Evolutionary conservation across 2,797 vertebrate genomes (phyloP).

Genomic region (Todus mexicanus): DNA sequence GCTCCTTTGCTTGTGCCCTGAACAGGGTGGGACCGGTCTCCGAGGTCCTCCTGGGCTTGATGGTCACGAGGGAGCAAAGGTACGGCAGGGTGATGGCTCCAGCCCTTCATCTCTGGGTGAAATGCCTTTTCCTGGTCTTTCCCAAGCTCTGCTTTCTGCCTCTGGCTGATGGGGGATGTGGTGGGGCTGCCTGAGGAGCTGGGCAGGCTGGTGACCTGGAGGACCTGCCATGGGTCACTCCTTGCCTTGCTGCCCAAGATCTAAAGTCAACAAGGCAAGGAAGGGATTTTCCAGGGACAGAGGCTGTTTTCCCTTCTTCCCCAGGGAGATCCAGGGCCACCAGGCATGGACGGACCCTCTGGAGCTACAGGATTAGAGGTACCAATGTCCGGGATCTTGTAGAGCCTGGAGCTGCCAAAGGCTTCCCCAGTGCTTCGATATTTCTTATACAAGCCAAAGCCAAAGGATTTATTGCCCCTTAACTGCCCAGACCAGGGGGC

Average conservation of each 20-base stretch:
- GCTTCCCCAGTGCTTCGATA: background rate
- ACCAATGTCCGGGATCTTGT: background rate
- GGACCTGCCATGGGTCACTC: background rate
- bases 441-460: background rate
- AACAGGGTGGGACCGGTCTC: slow-evolving; percentile 53
- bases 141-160: background rate
- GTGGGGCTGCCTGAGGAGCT: background rate
- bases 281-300: background rate
- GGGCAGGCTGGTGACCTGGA: background rate
- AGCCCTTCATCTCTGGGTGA: background rate
- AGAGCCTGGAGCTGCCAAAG: background rate
- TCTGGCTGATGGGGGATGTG: background rate
- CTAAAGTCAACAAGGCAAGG: background rate
- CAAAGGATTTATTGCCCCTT: background rate
- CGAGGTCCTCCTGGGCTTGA: slow-evolving; percentile 38
- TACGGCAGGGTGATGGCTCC: background rate
- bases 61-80: slow-evolving; percentile 57
- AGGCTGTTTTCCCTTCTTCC: background rate
- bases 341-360: background rate
- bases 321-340: slow-evolving; percentile 59
- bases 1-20: background rate
- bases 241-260: background rate
- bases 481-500: background rate
- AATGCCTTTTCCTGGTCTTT: background rate
- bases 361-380: slow-evolving; percentile 39